These are phyloP conservation scores for Arvicanthis niloticus DNA, from an alignment of 2,113 vertebrate species.

Conservation along the genomic window DNA sequence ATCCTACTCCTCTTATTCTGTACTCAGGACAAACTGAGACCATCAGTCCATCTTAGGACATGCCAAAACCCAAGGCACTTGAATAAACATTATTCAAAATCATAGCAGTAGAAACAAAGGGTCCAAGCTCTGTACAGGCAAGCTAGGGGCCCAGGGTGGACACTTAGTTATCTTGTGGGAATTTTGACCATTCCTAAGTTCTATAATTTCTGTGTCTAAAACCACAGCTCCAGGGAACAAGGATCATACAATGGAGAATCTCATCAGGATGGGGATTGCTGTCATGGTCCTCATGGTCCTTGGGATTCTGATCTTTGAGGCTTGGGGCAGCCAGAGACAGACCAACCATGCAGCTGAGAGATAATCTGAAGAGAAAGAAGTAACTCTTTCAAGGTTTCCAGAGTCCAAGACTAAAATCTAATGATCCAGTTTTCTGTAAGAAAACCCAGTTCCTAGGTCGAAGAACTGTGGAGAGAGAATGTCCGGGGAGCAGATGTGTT, in stretches of 20 bases:
- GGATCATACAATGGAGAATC: background rate
- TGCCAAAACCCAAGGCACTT: background rate
- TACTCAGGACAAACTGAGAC: background rate
- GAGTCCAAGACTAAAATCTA: background rate
- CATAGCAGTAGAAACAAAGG: background rate
- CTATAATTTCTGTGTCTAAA: background rate
- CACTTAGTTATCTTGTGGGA: background rate
- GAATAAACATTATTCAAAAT: background rate
- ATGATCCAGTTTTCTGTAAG: background rate
- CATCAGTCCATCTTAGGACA: background rate
- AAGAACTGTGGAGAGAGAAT: background rate
- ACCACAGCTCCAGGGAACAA: background rate
- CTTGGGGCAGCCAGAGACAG: background rate
- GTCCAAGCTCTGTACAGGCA: background rate
- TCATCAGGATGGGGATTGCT: background rate
- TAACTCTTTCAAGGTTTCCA: background rate
- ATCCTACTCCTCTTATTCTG: background rate
- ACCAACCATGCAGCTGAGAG: background rate
- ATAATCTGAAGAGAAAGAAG: background rate
- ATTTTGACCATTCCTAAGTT: background rate
- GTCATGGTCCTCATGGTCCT: background rate
- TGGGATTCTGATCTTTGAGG: background rate
- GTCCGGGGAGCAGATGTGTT: background rate
- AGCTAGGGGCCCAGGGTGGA: background rate
- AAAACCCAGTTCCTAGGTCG: background rate